phyloP scores from a whole-genome alignment of 2,113 vertebrate genomes.

The Callipepla squamata region DNA sequence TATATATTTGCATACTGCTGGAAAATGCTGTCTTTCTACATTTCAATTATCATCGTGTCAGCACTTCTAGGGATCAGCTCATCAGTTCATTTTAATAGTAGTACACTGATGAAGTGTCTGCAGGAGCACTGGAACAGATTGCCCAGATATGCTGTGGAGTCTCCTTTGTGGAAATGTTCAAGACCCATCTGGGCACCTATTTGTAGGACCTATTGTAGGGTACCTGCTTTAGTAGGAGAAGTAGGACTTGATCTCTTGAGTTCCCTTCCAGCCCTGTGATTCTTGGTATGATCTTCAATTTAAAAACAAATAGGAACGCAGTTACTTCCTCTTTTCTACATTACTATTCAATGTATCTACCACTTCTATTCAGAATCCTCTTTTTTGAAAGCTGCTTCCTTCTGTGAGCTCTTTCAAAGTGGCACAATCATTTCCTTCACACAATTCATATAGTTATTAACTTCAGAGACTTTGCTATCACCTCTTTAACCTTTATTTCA shows the following conservation, averaged over 20 bases:
- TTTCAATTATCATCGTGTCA: background rate
- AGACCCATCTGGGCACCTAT: too few relatives aligned
- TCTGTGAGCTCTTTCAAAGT: background rate
- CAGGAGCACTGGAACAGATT: background rate
- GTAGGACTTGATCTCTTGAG: too few relatives aligned
- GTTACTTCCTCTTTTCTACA: background rate
- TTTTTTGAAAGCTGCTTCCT: background rate
- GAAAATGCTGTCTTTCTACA: background rate
- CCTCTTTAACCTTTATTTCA: conserved; percentile 1
- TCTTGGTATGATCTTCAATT: background rate
- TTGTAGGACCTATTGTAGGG: too few relatives aligned
- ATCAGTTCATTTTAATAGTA: background rate
- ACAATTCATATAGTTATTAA: background rate
- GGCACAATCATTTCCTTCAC: background rate
- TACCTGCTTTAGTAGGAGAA: too few relatives aligned
- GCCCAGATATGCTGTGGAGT: too few relatives aligned
- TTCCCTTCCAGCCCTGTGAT: background rate
- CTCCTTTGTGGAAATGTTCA: too few relatives aligned
- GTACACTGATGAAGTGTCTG: background rate
- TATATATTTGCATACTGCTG: background rate
- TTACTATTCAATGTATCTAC: background rate
- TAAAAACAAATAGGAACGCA: background rate
- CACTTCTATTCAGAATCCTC: background rate
- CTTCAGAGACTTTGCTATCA: background rate
- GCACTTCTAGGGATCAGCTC: background rate